Evolutionary conservation across 2,113 vertebrate species (phyloP).

Genomic region (Nettapus auritus): DNA sequence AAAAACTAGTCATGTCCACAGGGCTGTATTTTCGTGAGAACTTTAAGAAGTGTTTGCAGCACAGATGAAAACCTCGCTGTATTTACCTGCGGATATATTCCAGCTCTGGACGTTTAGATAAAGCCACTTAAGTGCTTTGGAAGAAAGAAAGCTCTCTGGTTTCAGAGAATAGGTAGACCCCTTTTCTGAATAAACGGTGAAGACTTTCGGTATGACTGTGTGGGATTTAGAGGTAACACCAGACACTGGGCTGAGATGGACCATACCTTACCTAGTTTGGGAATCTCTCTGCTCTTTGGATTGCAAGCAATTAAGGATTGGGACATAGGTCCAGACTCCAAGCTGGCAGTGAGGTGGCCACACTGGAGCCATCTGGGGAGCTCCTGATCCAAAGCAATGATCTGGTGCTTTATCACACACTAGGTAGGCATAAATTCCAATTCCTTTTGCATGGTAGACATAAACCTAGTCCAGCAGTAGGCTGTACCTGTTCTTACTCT

Average conservation of each 20-base stretch:
- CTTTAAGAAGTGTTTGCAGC: background rate
- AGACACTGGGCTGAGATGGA: fast-evolving
- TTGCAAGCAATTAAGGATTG: background rate
- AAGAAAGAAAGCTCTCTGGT: background rate
- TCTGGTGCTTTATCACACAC: background rate
- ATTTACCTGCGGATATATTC: background rate
- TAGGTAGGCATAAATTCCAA: fast-evolving
- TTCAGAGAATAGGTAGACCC: background rate
- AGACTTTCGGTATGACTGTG: background rate
- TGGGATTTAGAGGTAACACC: background rate
- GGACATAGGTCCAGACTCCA: background rate
- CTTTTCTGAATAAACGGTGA: background rate
- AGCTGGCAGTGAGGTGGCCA: background rate
- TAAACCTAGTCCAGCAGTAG: background rate
- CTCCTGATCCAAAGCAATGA: background rate
- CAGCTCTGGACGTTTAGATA: background rate
- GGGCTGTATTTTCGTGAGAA: background rate
- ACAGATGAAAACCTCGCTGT: background rate
- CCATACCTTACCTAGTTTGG: background rate
- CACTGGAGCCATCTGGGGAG: fast-evolving
- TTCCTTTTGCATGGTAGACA: background rate
- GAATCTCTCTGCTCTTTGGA: background rate
- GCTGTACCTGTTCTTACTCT: background rate
- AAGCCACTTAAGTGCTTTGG: background rate
- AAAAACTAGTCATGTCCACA: fast-evolving